Conservation (phyloP, 2,113 vertebrate species). For the Zingel zingel region DNA sequence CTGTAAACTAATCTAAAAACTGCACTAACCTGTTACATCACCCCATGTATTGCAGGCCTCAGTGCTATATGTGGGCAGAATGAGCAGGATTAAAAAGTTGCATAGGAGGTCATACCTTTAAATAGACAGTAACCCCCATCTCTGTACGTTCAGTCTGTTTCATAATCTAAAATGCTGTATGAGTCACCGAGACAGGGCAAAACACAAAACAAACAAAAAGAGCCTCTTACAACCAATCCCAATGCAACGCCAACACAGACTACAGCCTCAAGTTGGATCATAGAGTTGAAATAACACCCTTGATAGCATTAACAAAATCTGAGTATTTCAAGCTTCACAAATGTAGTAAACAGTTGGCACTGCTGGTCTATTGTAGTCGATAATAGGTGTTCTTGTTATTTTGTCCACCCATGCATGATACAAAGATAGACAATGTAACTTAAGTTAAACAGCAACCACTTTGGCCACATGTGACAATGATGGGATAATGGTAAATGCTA, state of each 20-base stretch:
- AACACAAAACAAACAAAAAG: constrained; percentile 35
- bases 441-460: neutral
- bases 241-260: neutral
- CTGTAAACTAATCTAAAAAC: constrained; percentile 27
- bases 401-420: neutral
- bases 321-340: neutral
- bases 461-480: neutral
- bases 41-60: constrained; percentile 34
- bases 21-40: constrained; percentile 73
- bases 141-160: constrained; percentile 71
- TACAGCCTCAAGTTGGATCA: neutral
- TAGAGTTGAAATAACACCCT: neutral
- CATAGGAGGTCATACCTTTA: constrained; percentile 75
- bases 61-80: constrained; percentile 54
- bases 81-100: constrained; percentile 79
- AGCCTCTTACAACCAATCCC: constrained; percentile 8
- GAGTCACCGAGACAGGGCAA: constrained; percentile 59
- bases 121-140: constrained; percentile 68
- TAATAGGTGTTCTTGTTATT: neutral
- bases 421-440: neutral
- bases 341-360: neutral
- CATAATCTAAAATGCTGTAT: constrained; percentile 70
- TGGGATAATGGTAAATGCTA: neutral
- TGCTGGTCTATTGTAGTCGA: neutral
- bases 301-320: neutral